A percentile compares a stretch with the other conserved stretches of the same genome.
These are phyloP conservation scores for Cyanoramphus novaezelandiae DNA, from an alignment of 2,113 vertebrate species.

Conservation along the genomic window DNA sequence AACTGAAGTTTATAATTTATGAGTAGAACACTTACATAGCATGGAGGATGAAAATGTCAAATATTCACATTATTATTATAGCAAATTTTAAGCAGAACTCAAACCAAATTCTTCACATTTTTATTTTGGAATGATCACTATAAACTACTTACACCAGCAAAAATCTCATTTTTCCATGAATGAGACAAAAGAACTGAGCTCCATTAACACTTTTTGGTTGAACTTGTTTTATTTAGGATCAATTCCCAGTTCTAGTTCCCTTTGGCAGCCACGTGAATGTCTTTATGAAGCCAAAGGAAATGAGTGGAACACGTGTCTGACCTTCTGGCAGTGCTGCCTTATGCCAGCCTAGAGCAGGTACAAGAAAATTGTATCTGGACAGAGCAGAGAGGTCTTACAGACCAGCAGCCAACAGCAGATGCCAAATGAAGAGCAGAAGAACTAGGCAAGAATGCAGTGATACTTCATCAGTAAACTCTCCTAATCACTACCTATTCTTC, in stretches of 20 bases:
- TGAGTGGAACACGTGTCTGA: background rate
- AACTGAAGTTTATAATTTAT: background rate
- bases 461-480: background rate
- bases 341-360: background rate
- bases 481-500: background rate
- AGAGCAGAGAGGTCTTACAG: background rate
- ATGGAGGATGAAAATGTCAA: background rate
- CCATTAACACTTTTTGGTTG: background rate
- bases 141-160: background rate
- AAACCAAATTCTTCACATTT: background rate
- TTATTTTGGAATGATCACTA: background rate
- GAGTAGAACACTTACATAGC: background rate
- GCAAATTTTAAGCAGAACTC: background rate
- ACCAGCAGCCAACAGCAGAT: background rate
- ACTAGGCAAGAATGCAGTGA: background rate
- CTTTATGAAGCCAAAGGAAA: background rate
- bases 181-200: background rate
- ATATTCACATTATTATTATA: background rate
- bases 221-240: background rate
- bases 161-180: background rate
- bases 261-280: background rate
- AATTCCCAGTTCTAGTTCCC: background rate
- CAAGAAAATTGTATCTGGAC: background rate
- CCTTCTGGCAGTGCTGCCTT: background rate
- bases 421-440: background rate